Evolutionary conservation across 2,888 invertebrate species (phyloP).

Genomic region (Eristalis tenax): DNA sequence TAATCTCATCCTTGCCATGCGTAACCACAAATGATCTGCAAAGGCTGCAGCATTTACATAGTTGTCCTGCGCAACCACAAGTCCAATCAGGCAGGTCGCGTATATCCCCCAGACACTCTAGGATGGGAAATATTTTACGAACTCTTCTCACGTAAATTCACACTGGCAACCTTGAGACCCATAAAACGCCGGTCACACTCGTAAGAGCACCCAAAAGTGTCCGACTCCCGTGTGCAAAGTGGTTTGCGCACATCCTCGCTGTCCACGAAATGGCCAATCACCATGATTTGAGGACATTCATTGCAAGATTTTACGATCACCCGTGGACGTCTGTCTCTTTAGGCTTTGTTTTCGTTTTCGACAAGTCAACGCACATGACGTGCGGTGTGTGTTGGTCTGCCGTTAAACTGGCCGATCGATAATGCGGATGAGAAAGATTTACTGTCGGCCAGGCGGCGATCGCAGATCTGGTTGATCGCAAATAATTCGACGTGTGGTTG

Average conservation of each 20-base stretch:
- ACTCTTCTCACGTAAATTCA: not conserved
- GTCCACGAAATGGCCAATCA: not conserved
- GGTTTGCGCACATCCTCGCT: not conserved
- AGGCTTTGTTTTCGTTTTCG: not conserved
- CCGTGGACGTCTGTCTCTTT: not conserved
- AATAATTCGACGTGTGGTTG: constrained; percentile 11
- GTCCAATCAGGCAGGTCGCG: not conserved
- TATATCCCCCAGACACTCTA: not conserved
- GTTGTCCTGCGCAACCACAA: not conserved
- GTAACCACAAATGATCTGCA: not conserved
- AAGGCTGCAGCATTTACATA: not conserved
- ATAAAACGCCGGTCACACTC: not conserved
- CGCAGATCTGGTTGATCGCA: constrained; percentile 5
- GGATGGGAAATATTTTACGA: not conserved
- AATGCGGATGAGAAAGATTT: not conserved
- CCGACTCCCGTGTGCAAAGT: not conserved
- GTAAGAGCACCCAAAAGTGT: not conserved
- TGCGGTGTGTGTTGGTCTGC: not conserved
- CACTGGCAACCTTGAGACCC: not conserved
- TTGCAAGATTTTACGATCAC: constrained; percentile 7
- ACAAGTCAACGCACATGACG: not conserved
- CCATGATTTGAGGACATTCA: constrained; percentile 16
- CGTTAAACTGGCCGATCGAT: not conserved
- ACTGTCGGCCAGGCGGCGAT: not conserved
- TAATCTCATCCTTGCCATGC: not conserved